Percentiles rank a stretch among this genome's conserved stretches.
These are phyloP conservation scores for Potorous gilbertii DNA, from an alignment of 2,797 vertebrate genomes.

Conservation along the genomic window DNA sequence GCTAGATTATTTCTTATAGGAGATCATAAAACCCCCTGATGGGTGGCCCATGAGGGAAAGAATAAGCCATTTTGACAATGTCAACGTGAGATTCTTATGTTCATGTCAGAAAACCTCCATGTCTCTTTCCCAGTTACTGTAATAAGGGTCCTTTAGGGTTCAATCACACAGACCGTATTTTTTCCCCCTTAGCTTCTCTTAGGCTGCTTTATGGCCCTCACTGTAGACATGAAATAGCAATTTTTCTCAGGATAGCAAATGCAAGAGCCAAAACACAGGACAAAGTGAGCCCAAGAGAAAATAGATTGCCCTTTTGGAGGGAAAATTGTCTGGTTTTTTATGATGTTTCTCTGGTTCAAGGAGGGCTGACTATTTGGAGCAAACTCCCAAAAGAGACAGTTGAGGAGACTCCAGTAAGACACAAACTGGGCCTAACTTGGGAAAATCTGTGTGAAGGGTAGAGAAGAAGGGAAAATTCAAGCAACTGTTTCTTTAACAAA, in stretches of 20 bases:
- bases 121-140: neutral
- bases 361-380: neutral
- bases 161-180: neutral
- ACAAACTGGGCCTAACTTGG: neutral
- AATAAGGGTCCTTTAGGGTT: neutral
- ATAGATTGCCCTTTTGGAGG: accelerated
- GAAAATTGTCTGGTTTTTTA: neutral
- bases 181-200: neutral
- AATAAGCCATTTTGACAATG: neutral
- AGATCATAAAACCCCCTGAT: neutral
- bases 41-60: neutral
- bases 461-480: neutral
- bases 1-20: neutral
- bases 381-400: neutral
- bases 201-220: neutral
- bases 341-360: no score
- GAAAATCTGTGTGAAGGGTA: neutral
- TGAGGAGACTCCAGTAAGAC: neutral
- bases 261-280: neutral
- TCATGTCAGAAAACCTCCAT: neutral
- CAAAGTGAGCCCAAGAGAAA: neutral
- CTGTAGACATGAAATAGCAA: neutral
- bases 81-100: neutral
- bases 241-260: neutral
- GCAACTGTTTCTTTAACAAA: neutral